Base-by-base conservation (phyloP, 1,140 invertebrate genomes). In the Thalassaphorura encarpata region DNA sequence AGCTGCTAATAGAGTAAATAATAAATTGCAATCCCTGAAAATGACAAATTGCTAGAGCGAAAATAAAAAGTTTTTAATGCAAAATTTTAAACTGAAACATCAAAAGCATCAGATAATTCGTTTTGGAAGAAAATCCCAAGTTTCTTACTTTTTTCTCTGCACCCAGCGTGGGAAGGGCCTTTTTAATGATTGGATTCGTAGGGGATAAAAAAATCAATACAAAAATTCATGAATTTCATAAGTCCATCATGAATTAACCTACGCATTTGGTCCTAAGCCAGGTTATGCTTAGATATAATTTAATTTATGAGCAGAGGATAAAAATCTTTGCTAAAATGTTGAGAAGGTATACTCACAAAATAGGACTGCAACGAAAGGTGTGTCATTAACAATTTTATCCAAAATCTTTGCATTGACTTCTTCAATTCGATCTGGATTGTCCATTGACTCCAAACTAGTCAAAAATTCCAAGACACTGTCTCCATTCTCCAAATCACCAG, bases 271-370 rank as follows among this genome's bases (percentile, higher is more conserved):
- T 5, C 24, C 45, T 26, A 26, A 47, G 45, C 3, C 45, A 47
- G 45, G 19, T 8, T 26, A 47, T 15, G 24, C 11, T 26, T 26
- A 47, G 21, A 26, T 47, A 23, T 13, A 47, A n/a, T 36, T 11
- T 36, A 31, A 26, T 8, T 16, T 31, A 33, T 50, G n/a, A 16
- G 4, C 13, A 42, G 21, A 52, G 8, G 18, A 11, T 23, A 5
- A 47, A 47, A 31, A 51, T 51, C 23, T n/a, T n/a, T n/a, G n/a
- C n/a, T n/a, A n/a, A n/a, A n/a, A n/a, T n/a, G n/a, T n/a, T n/a
- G n/a, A n/a, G n/a, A n/a, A n/a, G n/a, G n/a, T n/a, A n/a, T 39
- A 89, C 89, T 91, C 82, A 94, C 91, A 95, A 75, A 94, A 93
- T 60, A 94, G 78, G 62, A 93, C 89, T 42, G 90, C 91, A 58